Base-by-base conservation (phyloP, 2,888 invertebrate species). In the Sarcophaga variegata region DNA sequence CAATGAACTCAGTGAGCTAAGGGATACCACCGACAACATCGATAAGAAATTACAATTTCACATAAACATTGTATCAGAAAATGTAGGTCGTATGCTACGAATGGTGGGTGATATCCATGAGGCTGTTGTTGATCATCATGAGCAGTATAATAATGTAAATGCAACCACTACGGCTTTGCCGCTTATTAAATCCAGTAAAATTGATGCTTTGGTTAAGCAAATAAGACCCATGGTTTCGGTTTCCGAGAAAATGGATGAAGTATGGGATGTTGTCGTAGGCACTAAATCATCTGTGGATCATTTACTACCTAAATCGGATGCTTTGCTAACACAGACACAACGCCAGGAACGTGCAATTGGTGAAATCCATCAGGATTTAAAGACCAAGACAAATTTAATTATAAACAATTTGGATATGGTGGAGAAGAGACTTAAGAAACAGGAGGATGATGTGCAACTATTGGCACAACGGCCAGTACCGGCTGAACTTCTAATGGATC, bases 211-310 rank as follows among this genome's bases (percentile, higher is more conserved):
- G 49, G 96, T 97, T 1, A 96, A 96, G 90, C 96, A 97, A 93
- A 97, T 97, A 92, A 95, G 96, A 88, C 97, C 97, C 0, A 97
- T 97, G 94, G 96, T 97, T 91, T 96, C 96, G 79, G 97, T 97
- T 1, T 97, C 97, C 0, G 97, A 97, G 91, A 97, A 97, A 93
- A 97, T 97, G 97, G 97, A 97, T 90, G 97, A 97, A 93, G 97
- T 97, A 4, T 97, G 97, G 97, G 96, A 97, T 91, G 97, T 97
- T 5, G 97, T 97, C 14, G 97, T 97, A 1, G 97, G 97, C 17
- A 97, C 97, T 4, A 97, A 97, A 92, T 97, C 96, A 90, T 97
- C 97, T 0, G 97, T 97, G 0, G 97, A 97, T 92, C 96, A 97
- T 92, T 94, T 97, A 76, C 95, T 97, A 62, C 97, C 97, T 1